Conservation (phyloP, 1,140 invertebrate genomes). For the Bombus breviceps region DNA sequence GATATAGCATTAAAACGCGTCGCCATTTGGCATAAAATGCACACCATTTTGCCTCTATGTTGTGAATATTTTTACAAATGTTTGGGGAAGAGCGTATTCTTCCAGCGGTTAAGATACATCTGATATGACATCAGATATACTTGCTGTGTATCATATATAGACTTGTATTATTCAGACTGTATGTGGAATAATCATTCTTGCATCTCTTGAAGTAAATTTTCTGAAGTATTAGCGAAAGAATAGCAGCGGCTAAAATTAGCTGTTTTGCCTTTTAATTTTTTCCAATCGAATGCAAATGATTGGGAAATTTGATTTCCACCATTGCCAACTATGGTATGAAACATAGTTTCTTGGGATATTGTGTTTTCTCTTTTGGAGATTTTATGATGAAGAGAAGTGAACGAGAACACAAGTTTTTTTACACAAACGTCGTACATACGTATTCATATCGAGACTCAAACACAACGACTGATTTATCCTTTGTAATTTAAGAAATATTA, state of each 20-base stretch:
- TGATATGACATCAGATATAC: conserved; percentile 50
- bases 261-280: conserved; percentile 4
- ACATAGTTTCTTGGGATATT: conserved; percentile 20
- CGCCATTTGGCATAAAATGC: conserved; percentile 64
- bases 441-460: conserved; percentile 31
- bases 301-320: conserved; percentile 21
- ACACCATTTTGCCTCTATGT: conserved; percentile 54
- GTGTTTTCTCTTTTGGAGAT: conserved; percentile 11
- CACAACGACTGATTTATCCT: conserved; percentile 53
- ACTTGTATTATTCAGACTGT: conserved; percentile 50
- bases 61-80: conserved; percentile 59
- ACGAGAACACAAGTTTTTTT: conserved; percentile 32
- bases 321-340: conserved; percentile 12
- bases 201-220: conserved; percentile 32
- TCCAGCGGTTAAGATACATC: conserved; percentile 42
- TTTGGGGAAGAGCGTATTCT: conserved; percentile 36
- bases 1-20: conserved; percentile 62
- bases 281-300: not conserved
- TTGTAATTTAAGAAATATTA: conserved; percentile 35
- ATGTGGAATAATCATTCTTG: conserved; percentile 38
- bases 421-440: conserved; percentile 42
- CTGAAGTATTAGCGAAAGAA: conserved; percentile 36
- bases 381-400: not conserved
- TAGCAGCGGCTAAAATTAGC: conserved; percentile 10
- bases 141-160: conserved; percentile 57